Evolutionary conservation across 2,797 vertebrate genomes (phyloP).

Genomic region (Catamblyrhynchus diadema): DNA sequence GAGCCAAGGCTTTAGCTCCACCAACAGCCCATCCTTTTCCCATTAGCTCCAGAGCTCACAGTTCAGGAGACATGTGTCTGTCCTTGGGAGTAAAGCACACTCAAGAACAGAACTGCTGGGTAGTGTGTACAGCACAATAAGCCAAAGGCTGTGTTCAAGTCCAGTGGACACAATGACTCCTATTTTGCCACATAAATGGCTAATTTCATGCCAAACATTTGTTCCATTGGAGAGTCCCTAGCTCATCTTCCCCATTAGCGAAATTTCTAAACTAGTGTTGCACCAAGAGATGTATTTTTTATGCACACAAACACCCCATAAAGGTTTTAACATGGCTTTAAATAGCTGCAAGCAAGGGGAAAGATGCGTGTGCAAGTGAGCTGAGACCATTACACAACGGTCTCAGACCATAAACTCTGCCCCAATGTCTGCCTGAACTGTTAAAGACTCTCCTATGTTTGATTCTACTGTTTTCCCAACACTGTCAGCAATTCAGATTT

Average conservation of each 20-base stretch:
- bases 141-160: conserved; percentile 17
- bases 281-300: not conserved
- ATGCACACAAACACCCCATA: not conserved
- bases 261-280: not conserved
- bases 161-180: conserved; percentile 7
- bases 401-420: conserved; percentile 5
- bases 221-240: not conserved
- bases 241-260: conserved; percentile 12
- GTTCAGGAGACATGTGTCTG: not conserved
- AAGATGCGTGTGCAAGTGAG: not conserved
- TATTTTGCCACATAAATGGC: not conserved
- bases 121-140: not conserved
- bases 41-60: not conserved
- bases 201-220: conserved; percentile 25
- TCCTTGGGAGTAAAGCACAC: not conserved
- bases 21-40: not conserved
- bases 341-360: conserved; percentile 2
- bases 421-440: not conserved
- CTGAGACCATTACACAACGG: not conserved
- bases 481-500: not conserved
- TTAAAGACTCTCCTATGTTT: not conserved
- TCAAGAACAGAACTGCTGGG: not conserved
- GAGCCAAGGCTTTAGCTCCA: not conserved
- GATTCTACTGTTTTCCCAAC: not conserved
- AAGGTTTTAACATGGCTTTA: not conserved